phyloP scores from a whole-genome alignment of 2,797 vertebrate species.

The Parambassis ranga region DNA sequence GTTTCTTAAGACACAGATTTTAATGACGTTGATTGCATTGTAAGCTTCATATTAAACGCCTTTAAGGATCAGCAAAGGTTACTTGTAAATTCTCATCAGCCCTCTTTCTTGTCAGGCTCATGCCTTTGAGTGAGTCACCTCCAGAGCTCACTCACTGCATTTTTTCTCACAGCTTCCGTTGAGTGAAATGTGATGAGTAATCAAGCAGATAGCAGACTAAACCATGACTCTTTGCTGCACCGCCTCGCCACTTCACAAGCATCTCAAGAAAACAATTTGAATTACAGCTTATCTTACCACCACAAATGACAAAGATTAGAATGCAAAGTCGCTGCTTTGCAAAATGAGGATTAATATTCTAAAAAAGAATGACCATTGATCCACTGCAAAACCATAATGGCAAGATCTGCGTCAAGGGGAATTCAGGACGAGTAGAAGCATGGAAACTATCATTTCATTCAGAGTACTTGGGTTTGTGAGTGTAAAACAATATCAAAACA shows the following conservation, averaged over 20 bases:
- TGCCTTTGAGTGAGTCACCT: conserved; percentile 56
- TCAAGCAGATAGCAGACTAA: conserved; percentile 40
- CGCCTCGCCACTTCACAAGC: conserved; percentile 1
- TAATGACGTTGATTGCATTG: too few relatives aligned
- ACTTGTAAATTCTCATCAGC: conserved; percentile 32
- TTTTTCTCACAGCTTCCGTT: conserved; percentile 59
- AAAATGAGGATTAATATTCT: neutral
- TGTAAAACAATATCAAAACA: neutral
- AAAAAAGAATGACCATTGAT: neutral
- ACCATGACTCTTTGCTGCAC: conserved; percentile 49
- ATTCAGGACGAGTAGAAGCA: too few relatives aligned
- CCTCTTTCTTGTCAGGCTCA: conserved; percentile 46
- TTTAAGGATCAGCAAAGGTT: conserved; percentile 1
- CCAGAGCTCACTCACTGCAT: conserved; percentile 22
- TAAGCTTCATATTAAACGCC: neutral
- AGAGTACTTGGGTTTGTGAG: neutral
- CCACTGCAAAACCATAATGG: neutral
- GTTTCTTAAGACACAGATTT: too few relatives aligned
- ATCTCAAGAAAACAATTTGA: conserved; percentile 4
- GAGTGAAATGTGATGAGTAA: conserved; percentile 77
- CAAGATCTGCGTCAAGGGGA: neutral
- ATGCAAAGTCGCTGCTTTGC: neutral
- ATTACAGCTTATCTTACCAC: conserved; percentile 4
- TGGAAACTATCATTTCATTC: neutral
- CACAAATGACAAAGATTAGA: neutral